These are phyloP conservation scores for Pangasius macronema DNA, from an alignment of 2,797 vertebrate species.

Conservation along the genomic window DNA sequence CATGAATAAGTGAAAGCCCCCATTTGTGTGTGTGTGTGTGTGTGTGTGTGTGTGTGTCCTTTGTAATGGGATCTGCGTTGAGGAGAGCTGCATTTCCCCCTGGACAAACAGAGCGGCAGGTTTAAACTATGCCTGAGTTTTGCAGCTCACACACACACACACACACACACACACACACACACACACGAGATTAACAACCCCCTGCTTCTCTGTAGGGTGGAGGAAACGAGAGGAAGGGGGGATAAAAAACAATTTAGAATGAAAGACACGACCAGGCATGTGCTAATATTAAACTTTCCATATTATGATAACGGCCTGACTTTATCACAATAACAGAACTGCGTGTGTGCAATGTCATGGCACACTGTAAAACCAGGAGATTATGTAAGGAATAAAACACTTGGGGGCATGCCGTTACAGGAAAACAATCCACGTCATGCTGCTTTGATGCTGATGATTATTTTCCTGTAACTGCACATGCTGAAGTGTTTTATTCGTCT, in stretches of 20 bases:
- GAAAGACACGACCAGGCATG: not conserved
- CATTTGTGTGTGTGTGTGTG: slow-evolving; percentile 34
- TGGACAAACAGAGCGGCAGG: slow-evolving; percentile 69
- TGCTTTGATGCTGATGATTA: not conserved
- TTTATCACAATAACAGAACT: not conserved
- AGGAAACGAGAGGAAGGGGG: not conserved
- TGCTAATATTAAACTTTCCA: not conserved
- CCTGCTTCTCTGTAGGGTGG: not conserved
- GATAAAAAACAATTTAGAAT: not conserved
- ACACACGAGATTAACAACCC: slow-evolving; percentile 13
- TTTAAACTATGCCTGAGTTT: slow-evolving; percentile 53
- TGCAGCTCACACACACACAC: slow-evolving; percentile 33
- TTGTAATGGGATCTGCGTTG: slow-evolving; percentile 62
- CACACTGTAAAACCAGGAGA: not conserved
- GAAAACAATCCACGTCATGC: not conserved
- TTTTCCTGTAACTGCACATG: not conserved
- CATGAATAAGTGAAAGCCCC: slow-evolving; percentile 30
- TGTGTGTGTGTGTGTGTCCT: slow-evolving; percentile 40
- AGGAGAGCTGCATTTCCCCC: slow-evolving; percentile 57
- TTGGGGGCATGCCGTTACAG: not conserved
- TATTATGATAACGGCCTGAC: not conserved
- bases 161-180: slow-evolving; percentile 16
- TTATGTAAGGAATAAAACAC: not conserved
- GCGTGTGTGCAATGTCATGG: not conserved
- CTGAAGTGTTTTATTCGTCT: not conserved